Evolutionary conservation across 2,888 invertebrate genomes (phyloP).

Genomic region (Rapana venosa): DNA sequence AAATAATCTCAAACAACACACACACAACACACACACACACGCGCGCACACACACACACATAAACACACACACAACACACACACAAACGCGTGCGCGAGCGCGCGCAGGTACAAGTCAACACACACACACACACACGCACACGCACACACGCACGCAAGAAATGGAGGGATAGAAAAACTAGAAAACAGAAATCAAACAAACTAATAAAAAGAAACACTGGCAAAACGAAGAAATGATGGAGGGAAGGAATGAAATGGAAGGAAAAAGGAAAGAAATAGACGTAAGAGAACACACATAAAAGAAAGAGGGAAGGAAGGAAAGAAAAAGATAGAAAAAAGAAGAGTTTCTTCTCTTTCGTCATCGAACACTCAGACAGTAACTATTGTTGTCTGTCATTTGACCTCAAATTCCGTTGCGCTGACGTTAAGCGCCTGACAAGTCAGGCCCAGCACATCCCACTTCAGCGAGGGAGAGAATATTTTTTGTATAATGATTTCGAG

Average conservation of each 20-base stretch:
- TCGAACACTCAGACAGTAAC: no score
- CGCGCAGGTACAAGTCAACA: background rate
- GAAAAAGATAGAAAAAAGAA: no score
- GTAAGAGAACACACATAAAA: background rate
- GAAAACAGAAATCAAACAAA: background rate
- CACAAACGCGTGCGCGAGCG: background rate
- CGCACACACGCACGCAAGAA: background rate
- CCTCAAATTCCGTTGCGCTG: no score
- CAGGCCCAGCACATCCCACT: no score
- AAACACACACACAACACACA: background rate
- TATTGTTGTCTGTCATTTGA: no score
- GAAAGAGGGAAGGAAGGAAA: no score
- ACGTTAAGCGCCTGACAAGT: no score
- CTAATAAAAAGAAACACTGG: background rate
- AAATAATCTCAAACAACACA: background rate
- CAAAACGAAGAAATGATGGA: background rate
- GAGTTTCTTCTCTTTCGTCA: no score
- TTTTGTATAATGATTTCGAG: no score
- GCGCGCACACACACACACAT: no score
- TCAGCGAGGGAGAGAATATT: no score
- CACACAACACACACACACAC: no score
- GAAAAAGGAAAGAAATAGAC: background rate
- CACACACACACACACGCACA: background rate
- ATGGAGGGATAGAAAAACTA: background rate
- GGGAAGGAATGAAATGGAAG: background rate